These are phyloP conservation scores for Ectropis grisescens DNA, from an alignment of 1,140 invertebrate genomes.

Conservation along the genomic window DNA sequence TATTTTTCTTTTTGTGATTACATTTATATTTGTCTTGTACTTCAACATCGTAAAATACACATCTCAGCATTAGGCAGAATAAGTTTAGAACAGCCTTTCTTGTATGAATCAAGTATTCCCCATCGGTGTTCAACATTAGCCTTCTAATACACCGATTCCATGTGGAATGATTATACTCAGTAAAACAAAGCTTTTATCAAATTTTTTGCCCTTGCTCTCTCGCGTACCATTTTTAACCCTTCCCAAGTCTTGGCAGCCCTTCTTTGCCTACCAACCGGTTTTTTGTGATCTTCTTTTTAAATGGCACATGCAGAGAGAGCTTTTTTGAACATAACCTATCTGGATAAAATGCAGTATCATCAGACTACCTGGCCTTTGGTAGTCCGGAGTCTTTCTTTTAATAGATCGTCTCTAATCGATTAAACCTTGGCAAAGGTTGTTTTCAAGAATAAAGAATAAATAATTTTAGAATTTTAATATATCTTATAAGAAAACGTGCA, in stretches of 20 bases:
- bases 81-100: too few relatives aligned
- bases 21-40: too few relatives aligned
- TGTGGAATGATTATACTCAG: too few relatives aligned
- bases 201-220: slow-evolving; percentile 44
- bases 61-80: too few relatives aligned
- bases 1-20: too few relatives aligned
- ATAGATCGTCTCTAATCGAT: slow-evolving; percentile 57
- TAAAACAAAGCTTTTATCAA: slow-evolving; percentile 40
- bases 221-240: slow-evolving; percentile 60
- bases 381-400: slow-evolving; percentile 52
- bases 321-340: slow-evolving; percentile 46
- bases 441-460: too few relatives aligned
- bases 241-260: slow-evolving; percentile 46
- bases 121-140: too few relatives aligned
- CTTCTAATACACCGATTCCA: too few relatives aligned
- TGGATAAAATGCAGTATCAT: slow-evolving; percentile 63
- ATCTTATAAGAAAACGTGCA: too few relatives aligned
- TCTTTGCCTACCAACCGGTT: slow-evolving; percentile 54
- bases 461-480: slow-evolving; percentile 2
- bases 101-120: too few relatives aligned
- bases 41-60: too few relatives aligned
- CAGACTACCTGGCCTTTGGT: slow-evolving; percentile 51
- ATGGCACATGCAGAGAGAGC: slow-evolving; percentile 63
- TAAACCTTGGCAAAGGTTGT: slow-evolving; percentile 23
- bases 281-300: slow-evolving; percentile 62